A percentile compares a stretch with the other conserved stretches of the same genome.
These are phyloP conservation scores for Maniola hyperantus DNA, from an alignment of 2,888 invertebrate genomes.

Conservation along the genomic window DNA sequence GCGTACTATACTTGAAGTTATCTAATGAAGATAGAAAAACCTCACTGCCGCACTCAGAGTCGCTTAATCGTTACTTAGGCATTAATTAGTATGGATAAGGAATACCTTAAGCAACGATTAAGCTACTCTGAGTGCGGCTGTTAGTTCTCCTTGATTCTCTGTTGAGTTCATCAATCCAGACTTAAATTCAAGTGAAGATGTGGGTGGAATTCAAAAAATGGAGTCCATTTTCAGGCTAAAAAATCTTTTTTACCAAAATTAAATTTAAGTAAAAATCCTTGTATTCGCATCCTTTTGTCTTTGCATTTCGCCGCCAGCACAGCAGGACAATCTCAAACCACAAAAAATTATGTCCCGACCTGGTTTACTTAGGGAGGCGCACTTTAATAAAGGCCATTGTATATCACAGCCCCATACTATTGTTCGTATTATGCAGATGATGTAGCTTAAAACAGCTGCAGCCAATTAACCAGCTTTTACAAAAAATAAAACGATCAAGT, in stretches of 20 bases:
- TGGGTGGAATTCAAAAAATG: background rate
- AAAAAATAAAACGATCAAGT: no score
- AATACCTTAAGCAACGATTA: no score
- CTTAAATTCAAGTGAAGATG: no score
- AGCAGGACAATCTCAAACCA: constrained; percentile 34
- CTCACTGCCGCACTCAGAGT: no score
- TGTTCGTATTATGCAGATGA: constrained; percentile 39
- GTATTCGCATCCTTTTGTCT: constrained; percentile 17
- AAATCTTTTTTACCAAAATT: constrained; percentile 5
- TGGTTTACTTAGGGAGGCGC: constrained; percentile 39
- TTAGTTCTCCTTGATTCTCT: no score
- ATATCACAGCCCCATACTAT: constrained; percentile 38
- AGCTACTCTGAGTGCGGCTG: no score
- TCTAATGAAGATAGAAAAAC: no score
- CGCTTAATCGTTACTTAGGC: no score
- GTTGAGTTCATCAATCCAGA: no score
- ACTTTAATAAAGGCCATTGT: constrained; percentile 40
- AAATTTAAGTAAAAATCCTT: constrained; percentile 15
- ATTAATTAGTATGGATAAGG: no score
- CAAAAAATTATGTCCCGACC: constrained; percentile 38
- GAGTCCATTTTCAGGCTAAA: background rate
- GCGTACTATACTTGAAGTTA: no score
- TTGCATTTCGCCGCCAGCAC: constrained; percentile 27
- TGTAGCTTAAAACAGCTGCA: constrained; percentile 36
- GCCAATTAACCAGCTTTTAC: constrained; percentile 32